These are phyloP conservation scores for Micrasema longulum DNA, from an alignment of 1,140 invertebrate species.

Conservation along the genomic window DNA sequence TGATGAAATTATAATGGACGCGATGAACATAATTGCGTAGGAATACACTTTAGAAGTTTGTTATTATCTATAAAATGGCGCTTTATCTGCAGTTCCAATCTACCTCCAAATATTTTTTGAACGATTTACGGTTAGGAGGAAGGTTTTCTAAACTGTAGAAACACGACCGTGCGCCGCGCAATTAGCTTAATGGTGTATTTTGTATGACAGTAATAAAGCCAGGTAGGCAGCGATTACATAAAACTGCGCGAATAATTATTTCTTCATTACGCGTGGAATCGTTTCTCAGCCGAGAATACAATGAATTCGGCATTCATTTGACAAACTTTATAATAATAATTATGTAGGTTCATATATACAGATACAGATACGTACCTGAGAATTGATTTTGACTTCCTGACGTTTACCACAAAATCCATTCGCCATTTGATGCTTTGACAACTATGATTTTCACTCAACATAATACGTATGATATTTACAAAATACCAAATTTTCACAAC, in stretches of 20 bases:
- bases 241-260: constrained; percentile 23
- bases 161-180: constrained; percentile 7
- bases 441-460: too few species aligned
- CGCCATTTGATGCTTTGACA: too few species aligned
- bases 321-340: not conserved
- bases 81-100: constrained; percentile 51
- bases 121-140: constrained; percentile 36
- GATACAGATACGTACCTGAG: too few species aligned
- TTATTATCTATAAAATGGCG: constrained; percentile 53
- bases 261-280: not conserved
- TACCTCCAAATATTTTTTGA: constrained; percentile 44
- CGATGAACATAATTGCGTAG: constrained; percentile 48
- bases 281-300: too few species aligned
- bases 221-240: constrained; percentile 12
- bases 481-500: too few species aligned
- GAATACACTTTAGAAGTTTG: constrained; percentile 47
- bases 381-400: too few species aligned
- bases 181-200: constrained; percentile 27
- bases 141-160: constrained; percentile 26
- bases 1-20: constrained; percentile 55
- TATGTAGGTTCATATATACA: too few species aligned
- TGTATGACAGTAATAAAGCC: constrained; percentile 14
- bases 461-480: too few species aligned
- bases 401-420: too few species aligned
- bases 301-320: not conserved